Base-by-base conservation (phyloP, 2,797 vertebrate genomes). In the Numenius phaeopus region DNA sequence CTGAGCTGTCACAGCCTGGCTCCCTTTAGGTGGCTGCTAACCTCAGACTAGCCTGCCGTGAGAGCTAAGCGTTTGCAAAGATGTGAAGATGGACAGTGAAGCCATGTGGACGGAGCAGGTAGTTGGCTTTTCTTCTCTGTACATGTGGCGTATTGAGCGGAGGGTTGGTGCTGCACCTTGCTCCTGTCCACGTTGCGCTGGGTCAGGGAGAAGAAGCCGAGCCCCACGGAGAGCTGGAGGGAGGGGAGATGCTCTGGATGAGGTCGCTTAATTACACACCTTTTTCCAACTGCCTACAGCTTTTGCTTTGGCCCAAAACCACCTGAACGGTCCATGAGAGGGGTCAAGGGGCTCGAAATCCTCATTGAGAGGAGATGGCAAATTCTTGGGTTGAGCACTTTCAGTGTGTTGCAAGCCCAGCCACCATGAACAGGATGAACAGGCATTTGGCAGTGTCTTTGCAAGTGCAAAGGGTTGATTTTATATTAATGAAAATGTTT, bases 71-170 rank as follows among this genome's bases (percentile, higher is more conserved):
- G 4, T 92, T 96, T 95, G 84, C 92, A 83, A 78, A 90, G 34
- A 24, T 24, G 85, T 76, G 96, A 98, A 94, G 94, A 97, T 59
- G 94, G 96, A 94, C 96, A 95, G 10, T 81, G 91, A 98, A 96
- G 91, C 77, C 49, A n/a, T 79, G 83, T 95, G 95, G 87, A 92
- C 18, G 47, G 55, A 83, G 39, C 91, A 97, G 96, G 96, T 97
- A 97, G 94, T 85, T 96, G 57, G 96, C 10, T n/a, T 93, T 93
- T 54, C 2, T 86, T 96, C 90, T 73, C 70, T 94, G 19, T 66
- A 5, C 7, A 0, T 20, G 6, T 29, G 42, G 24, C 24, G 32
- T 18, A 44, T 73, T 30, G 59, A 91, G 4, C 65, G 70, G 93
- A 62, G 61, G 83, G 55, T 7, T 6, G 32, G 30, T 58, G 57